Evolutionary conservation across 2,797 vertebrate genomes (phyloP).

Genomic region (Gadopsis bispinosus): DNA sequence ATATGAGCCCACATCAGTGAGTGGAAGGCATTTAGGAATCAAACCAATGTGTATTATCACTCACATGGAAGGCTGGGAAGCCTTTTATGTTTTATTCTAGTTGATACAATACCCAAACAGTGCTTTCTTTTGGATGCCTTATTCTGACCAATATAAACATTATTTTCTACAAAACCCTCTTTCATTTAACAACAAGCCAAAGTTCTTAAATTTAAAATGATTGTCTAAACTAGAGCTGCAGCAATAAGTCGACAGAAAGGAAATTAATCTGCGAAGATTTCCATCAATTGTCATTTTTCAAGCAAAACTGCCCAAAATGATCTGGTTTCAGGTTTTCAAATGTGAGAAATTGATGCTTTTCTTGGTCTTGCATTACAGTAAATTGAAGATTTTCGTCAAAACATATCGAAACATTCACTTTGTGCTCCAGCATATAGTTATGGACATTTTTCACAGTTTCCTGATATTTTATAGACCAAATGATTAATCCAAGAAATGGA

Average conservation of each 20-base stretch:
- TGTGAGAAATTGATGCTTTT: neutral
- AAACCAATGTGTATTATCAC: neutral
- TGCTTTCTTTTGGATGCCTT: neutral
- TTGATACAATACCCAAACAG: neutral
- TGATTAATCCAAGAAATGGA: neutral
- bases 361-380: neutral
- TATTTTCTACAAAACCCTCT: neutral
- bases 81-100: neutral
- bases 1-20: neutral
- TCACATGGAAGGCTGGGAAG: neutral
- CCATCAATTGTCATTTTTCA: neutral
- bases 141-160: neutral
- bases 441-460: neutral
- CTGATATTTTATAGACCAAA: neutral
- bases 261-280: neutral
- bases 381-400: neutral
- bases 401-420: too few relatives aligned
- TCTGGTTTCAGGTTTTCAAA: neutral
- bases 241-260: neutral
- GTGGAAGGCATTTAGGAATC: constrained; percentile 7
- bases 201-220: accelerated
- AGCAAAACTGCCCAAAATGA: neutral
- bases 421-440: neutral
- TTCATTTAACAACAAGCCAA: neutral
- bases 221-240: neutral